These are phyloP conservation scores for Corythornis cristatus DNA, from an alignment of 2,113 vertebrate species.

Conservation along the genomic window DNA sequence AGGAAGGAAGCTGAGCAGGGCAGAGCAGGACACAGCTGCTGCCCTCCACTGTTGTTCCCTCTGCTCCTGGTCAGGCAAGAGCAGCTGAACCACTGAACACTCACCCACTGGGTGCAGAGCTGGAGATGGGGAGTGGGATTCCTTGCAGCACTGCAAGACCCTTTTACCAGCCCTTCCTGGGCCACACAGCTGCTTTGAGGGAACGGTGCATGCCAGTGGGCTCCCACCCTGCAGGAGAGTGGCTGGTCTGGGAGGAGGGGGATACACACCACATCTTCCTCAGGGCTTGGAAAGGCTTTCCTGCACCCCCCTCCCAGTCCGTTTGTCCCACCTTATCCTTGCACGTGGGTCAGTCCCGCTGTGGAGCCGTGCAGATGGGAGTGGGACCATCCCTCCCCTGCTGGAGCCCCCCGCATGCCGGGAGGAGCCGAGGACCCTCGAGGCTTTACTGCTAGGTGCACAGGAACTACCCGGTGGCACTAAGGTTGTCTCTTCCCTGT, in stretches of 20 bases:
- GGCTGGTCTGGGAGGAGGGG: not conserved
- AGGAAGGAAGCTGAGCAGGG: not conserved
- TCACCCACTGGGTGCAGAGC: not conserved
- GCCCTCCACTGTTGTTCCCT: not conserved
- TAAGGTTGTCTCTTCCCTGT: conserved; percentile 14
- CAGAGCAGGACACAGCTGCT: not conserved
- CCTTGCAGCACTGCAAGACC: not conserved
- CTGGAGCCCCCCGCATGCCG: accelerated
- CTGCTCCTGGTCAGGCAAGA: not conserved
- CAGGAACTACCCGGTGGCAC: not conserved
- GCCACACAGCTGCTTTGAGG: not conserved
- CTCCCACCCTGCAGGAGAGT: not conserved
- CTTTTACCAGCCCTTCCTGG: not conserved
- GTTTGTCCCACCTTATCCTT: not conserved
- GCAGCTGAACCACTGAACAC: not conserved
- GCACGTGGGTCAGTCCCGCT: accelerated
- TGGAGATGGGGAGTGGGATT: not conserved
- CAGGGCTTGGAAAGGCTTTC: not conserved
- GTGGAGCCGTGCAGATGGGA: accelerated
- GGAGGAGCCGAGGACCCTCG: not conserved
- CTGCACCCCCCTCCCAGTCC: not conserved
- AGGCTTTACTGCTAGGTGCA: not conserved
- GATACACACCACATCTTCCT: not conserved
- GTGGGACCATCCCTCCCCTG: accelerated
- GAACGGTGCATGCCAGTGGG: not conserved